These are phyloP conservation scores for Actenoides lindsayi DNA, from an alignment of 2,113 vertebrate species.

Conservation along the genomic window DNA sequence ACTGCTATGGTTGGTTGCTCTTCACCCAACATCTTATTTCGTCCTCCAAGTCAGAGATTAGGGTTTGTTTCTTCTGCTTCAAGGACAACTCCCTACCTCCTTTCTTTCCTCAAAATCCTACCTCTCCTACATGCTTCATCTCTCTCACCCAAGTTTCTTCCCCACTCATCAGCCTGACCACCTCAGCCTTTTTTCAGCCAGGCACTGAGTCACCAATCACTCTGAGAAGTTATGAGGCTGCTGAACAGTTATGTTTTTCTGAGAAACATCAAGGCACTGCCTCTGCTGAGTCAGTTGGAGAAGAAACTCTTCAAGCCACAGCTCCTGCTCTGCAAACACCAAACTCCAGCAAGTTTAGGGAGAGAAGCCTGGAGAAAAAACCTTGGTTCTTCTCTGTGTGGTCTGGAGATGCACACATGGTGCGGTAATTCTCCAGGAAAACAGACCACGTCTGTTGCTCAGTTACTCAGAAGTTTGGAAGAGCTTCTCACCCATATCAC, in stretches of 20 bases:
- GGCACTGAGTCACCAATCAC: neutral
- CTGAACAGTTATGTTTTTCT: neutral
- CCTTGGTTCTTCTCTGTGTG: neutral
- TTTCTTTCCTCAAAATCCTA: neutral
- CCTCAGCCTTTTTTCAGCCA: neutral
- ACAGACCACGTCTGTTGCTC: neutral
- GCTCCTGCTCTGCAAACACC: neutral
- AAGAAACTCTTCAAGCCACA: rapidly evolving
- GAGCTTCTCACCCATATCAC: neutral
- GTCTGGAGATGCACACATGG: neutral
- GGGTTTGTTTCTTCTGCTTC: neutral
- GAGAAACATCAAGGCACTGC: neutral
- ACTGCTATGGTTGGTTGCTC: neutral
- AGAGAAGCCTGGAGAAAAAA: neutral
- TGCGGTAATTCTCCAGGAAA: neutral
- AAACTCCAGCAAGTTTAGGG: neutral
- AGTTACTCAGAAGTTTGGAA: neutral
- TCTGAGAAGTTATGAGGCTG: neutral
- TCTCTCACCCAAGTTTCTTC: neutral
- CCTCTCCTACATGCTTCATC: neutral
- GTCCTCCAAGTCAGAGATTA: neutral
- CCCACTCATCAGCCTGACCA: neutral
- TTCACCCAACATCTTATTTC: neutral
- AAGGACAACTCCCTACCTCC: neutral
- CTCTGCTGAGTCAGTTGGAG: neutral